Percentiles rank a stretch among this genome's conserved stretches.
Evolutionary conservation across 2,113 vertebrate genomes (phyloP).

Genomic region (Orthonyx spaldingii): DNA sequence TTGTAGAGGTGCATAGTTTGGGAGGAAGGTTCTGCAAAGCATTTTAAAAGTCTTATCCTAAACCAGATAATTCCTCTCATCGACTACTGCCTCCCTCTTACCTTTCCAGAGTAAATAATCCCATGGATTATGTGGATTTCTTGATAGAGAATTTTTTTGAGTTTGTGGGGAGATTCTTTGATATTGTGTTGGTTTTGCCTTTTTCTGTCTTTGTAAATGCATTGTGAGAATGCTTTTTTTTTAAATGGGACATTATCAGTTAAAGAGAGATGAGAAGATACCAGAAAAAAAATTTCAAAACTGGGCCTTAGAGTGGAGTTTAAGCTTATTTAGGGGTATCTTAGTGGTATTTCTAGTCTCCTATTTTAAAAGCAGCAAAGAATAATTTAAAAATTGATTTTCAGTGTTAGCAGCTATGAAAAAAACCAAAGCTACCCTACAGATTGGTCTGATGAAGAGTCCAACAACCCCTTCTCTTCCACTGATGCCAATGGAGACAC

Average conservation of each 20-base stretch:
- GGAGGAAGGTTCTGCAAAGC: background rate
- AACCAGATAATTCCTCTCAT: background rate
- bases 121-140: background rate
- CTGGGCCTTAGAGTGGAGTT: background rate
- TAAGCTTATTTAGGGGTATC: background rate
- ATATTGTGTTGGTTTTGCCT: background rate
- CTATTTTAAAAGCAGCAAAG: background rate
- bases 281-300: background rate
- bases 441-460: constrained; percentile 92
- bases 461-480: constrained; percentile 86
- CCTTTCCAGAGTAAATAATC: background rate
- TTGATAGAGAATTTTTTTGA: background rate
- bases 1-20: background rate
- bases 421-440: constrained; percentile 79
- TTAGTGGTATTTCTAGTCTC: background rate
- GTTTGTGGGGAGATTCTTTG: background rate
- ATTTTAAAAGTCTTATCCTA: background rate
- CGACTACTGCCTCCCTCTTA: background rate
- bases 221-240: background rate
- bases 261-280: background rate
- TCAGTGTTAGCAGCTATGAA: constrained; percentile 82
- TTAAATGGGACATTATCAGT: background rate
- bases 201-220: background rate
- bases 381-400: background rate
- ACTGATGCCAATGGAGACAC: constrained; percentile 85